Evolutionary conservation across 2,888 invertebrate genomes (phyloP), one percentile per base, ranked within the genome.

Genomic region (Cephus pygmeus): DNA sequence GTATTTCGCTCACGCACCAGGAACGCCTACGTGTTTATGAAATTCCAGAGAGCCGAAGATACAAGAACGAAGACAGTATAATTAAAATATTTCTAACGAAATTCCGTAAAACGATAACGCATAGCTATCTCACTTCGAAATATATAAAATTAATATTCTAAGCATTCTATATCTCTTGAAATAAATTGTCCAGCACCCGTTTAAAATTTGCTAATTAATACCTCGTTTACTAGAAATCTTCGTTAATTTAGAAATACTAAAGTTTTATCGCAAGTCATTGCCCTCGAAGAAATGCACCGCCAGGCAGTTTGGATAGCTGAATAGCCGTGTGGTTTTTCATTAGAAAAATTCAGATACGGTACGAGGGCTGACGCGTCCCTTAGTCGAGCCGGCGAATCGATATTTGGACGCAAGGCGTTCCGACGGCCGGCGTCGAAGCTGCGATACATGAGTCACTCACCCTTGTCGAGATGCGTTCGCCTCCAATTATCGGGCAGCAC

Each of bases 381-480:
- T 83, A 81, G 83, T 80, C 82, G 82, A 79, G 81, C 81, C 80
- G 84, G 86, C 86, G 84, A 90, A 91, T 91, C 91, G 89, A 91
- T 91, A 91, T 89, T 90, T 85, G 85, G 88, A 88, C 89, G 89
- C 89, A 85, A 86, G 84, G 85, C 88, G 87, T 83, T 87, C 85
- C 86, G 85, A 86, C 88, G 86, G 83, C 80, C 85, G 83, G 85
- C 88, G 87, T 87, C 88, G 88, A 87, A 88, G 85, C 88, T 85
- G 82, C 88, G 87, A 88, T 89, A 90, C 90, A 88, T 91, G 91
- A 91, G 91, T 91, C 91, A 91, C 90, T 86, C 87, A 85, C 87
- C 88, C 87, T 83, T 83, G 76, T 34, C 30, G 69, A 71, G 35
- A 74, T 34, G 40, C 40, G 73, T 76, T 73, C 75, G 69, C 73